phyloP scores from a whole-genome alignment of 1,140 invertebrate species.

The Anastrepha ludens region DNA sequence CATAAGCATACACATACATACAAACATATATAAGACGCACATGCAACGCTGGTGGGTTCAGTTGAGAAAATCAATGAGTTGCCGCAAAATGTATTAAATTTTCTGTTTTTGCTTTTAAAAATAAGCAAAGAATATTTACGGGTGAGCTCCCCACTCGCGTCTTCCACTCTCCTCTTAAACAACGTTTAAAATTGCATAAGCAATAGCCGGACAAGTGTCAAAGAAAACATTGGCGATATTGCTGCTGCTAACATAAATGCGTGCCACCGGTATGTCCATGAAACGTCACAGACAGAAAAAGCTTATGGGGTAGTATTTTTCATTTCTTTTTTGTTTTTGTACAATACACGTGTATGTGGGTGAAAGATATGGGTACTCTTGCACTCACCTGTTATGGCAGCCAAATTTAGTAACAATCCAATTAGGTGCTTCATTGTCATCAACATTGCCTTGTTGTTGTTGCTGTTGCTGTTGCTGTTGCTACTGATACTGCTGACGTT shows the following conservation, averaged over 20 bases:
- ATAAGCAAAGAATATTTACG: too few species aligned
- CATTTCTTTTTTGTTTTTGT: not conserved
- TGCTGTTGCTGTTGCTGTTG: slow-evolving; percentile 8
- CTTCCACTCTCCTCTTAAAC: not conserved
- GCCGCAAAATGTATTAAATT: too few species aligned
- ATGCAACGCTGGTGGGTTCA: too few species aligned
- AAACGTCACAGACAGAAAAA: slow-evolving; percentile 29
- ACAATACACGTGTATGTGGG: too few species aligned
- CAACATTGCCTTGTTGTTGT: slow-evolving; percentile 17
- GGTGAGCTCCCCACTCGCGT: too few species aligned
- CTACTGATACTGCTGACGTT: not conserved
- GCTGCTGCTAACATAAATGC: slow-evolving; percentile 16
- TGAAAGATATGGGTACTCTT: not conserved
- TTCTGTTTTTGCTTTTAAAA: too few species aligned
- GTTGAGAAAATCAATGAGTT: too few species aligned
- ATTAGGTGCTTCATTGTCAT: slow-evolving; percentile 58
- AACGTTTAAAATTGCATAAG: slow-evolving; percentile 10
- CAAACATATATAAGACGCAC: too few species aligned
- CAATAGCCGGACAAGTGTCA: slow-evolving; percentile 11
- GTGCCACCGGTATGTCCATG: slow-evolving; percentile 45
- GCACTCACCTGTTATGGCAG: slow-evolving; percentile 60
- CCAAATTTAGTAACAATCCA: slow-evolving; percentile 61
- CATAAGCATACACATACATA: too few species aligned
- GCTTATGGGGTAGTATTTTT: not conserved
- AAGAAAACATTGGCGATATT: slow-evolving; percentile 21